phyloP scores from a whole-genome alignment of 2,797 vertebrate genomes.

The Spinus pinus region DNA sequence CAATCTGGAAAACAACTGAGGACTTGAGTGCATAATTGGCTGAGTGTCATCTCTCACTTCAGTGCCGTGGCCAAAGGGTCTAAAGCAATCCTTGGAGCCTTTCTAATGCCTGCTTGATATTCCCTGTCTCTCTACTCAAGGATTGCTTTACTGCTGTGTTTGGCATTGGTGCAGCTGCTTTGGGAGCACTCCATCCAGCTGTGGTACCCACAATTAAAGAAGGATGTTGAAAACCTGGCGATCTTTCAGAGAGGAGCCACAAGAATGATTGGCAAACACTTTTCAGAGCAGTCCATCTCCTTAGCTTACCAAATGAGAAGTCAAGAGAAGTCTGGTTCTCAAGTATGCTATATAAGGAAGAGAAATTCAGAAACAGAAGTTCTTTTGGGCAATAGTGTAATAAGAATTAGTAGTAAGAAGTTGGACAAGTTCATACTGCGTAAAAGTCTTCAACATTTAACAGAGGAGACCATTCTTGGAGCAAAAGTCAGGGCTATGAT shows the following conservation, averaged over 20 bases:
- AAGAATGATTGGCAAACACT: constrained; percentile 19
- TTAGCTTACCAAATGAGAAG: neutral
- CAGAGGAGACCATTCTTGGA: neutral
- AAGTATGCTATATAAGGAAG: neutral
- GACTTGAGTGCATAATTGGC: constrained; percentile 3
- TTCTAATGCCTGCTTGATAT: constrained; percentile 6
- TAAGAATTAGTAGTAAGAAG: neutral
- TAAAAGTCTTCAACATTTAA: neutral
- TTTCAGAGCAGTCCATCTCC: neutral
- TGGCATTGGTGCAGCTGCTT: neutral
- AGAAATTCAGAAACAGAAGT: neutral
- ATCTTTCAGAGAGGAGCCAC: constrained; percentile 19
- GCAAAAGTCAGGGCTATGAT: neutral
- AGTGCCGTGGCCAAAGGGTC: neutral
- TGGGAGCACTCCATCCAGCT: constrained; percentile 15
- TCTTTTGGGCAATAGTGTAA: neutral
- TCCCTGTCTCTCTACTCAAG: neutral
- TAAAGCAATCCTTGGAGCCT: constrained; percentile 6
- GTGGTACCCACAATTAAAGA: constrained; percentile 41
- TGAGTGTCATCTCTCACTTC: neutral
- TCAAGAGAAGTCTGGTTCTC: neutral
- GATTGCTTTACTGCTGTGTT: constrained; percentile 48
- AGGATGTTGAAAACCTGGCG: constrained; percentile 12
- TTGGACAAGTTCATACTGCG: neutral
- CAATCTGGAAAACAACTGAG: neutral